These are phyloP conservation scores for Hozukius guyotensis DNA, from an alignment of 2,797 vertebrate genomes.

Conservation along the genomic window DNA sequence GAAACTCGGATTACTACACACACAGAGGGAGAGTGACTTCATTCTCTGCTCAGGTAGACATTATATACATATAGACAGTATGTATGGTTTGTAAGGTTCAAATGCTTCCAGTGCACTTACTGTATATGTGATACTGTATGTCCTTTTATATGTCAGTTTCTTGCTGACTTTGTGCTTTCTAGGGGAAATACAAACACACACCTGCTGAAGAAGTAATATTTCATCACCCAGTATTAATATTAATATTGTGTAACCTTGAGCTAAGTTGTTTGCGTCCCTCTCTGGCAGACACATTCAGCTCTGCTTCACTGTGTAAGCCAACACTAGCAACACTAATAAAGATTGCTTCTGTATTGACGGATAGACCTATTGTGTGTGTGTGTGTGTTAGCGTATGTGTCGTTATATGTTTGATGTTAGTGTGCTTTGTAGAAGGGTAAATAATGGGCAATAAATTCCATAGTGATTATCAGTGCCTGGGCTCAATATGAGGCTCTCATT, in stretches of 20 bases:
- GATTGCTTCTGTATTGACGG: conserved; percentile 18
- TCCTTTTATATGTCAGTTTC: background rate
- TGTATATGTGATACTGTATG: background rate
- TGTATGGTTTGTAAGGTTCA: background rate
- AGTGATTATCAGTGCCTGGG: conserved; percentile 63
- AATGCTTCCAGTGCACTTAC: background rate
- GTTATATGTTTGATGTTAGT: conserved; percentile 12
- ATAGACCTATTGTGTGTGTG: conserved; percentile 11
- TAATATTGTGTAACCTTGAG: conserved; percentile 33
- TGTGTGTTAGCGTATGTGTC: conserved; percentile 6
- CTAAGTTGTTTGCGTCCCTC: conserved; percentile 2
- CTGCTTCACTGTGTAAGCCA: conserved; percentile 11
- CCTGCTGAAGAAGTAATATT: background rate
- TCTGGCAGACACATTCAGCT: conserved; percentile 15
- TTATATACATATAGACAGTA: background rate
- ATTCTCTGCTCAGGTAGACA: background rate
- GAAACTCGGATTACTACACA: background rate
- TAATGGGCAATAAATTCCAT: conserved; percentile 68
- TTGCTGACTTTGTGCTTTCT: background rate
- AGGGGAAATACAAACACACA: background rate
- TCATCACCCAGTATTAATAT: conserved; percentile 1
- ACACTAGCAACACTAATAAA: conserved; percentile 11
- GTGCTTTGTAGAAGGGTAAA: conserved; percentile 51
- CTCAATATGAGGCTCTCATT: conserved; percentile 58
- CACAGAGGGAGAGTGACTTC: background rate